Conservation (phyloP, 2,888 invertebrate genomes). For the Phragmatobia fuliginosa region DNA sequence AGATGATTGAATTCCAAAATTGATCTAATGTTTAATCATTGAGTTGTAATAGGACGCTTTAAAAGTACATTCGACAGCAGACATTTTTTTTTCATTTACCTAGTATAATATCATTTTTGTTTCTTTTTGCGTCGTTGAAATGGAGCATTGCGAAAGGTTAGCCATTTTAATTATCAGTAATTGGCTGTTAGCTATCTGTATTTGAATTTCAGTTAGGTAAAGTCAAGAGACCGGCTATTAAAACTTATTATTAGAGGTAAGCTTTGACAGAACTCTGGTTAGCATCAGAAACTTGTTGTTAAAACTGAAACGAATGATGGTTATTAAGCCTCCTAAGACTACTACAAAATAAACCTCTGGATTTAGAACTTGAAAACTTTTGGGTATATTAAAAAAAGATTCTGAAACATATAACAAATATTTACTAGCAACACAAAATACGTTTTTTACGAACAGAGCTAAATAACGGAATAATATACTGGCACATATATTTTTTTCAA, state of each 20-base stretch:
- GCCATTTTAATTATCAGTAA: constrained; percentile 10
- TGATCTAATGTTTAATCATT: background rate
- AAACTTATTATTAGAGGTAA: constrained; percentile 34
- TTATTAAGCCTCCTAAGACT: background rate
- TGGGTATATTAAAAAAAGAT: too few species aligned
- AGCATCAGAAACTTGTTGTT: constrained; percentile 23
- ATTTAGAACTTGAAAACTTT: background rate
- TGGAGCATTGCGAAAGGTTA: background rate
- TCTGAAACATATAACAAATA: too few species aligned
- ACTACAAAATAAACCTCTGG: background rate
- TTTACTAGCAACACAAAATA: background rate
- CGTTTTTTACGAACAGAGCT: background rate
- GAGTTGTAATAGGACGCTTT: background rate
- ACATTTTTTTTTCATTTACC: background rate
- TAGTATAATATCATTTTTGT: constrained; percentile 1
- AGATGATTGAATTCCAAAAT: background rate
- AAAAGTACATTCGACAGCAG: background rate
- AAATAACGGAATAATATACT: background rate
- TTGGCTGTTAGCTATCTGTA: constrained; percentile 18
- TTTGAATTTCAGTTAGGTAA: constrained; percentile 14
- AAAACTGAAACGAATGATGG: constrained; percentile 18
- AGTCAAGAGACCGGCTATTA: constrained; percentile 32
- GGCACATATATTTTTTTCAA: background rate
- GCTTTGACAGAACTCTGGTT: constrained; percentile 16
- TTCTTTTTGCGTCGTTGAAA: constrained; percentile 2